These are phyloP conservation scores for Pristionchus fissidentatus DNA, from an alignment of 2,888 invertebrate genomes.

Conservation along the genomic window DNA sequence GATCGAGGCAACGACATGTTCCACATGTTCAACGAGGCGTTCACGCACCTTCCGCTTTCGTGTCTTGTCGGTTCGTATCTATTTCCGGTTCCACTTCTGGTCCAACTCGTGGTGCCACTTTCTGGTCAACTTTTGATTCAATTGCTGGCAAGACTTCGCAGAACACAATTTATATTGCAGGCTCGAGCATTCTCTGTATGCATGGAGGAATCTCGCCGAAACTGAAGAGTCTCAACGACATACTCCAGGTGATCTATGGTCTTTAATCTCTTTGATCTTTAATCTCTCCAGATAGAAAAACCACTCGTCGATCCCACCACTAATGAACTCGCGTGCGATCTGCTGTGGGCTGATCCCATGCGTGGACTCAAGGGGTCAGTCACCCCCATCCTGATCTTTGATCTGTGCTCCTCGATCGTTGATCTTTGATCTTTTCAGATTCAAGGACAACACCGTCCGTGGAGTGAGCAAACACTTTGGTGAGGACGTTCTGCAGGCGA, in stretches of 20 bases:
- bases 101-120: background rate
- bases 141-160: background rate
- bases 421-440: no score
- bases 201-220: background rate
- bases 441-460: background rate
- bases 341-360: background rate
- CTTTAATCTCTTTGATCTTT: background rate
- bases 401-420: no score
- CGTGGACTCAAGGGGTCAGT: background rate
- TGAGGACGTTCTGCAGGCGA: background rate
- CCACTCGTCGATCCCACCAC: background rate
- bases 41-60: constrained; percentile 54
- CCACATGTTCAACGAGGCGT: constrained; percentile 54
- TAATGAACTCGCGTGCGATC: background rate
- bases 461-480: background rate
- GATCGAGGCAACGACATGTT: constrained; percentile 50
- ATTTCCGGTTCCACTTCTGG: background rate
- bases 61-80: constrained; percentile 49
- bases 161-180: background rate
- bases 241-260: background rate
- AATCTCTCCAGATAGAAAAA: background rate
- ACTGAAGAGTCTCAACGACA: background rate
- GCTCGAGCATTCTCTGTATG: background rate
- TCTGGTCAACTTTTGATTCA: background rate
- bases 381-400: no score